Conservation (phyloP, 2,888 invertebrate genomes). For the Phortica okadai region DNA sequence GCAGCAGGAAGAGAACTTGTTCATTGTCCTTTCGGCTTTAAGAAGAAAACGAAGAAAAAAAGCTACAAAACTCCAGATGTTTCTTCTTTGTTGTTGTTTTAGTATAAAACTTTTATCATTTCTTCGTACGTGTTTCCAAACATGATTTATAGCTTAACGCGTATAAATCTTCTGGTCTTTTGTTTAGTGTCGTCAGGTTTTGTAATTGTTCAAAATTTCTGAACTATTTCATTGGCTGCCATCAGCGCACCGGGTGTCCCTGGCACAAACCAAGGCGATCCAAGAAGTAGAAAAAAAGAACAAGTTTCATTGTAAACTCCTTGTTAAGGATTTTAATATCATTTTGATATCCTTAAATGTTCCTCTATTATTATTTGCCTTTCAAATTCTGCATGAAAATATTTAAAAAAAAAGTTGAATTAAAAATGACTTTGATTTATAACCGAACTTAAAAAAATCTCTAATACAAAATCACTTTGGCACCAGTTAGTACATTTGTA, state of each 20-base stretch:
- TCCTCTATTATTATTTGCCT: no score
- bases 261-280: neutral
- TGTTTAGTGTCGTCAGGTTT: neutral
- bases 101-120: slow-evolving; percentile 16
- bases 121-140: slow-evolving; percentile 62
- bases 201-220: neutral
- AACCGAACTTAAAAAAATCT: no score
- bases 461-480: no score
- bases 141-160: slow-evolving; percentile 66
- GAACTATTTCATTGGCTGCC: neutral
- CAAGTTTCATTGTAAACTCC: no score
- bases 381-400: no score
- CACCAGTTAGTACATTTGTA: no score
- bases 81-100: slow-evolving; percentile 19
- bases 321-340: no score
- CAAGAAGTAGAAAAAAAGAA: neutral
- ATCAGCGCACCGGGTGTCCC: neutral
- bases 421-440: no score
- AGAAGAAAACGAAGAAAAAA: neutral
- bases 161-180: slow-evolving; percentile 1
- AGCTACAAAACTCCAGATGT: slow-evolving; percentile 16
- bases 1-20: slow-evolving; percentile 33
- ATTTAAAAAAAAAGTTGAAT: no score
- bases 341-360: no score
- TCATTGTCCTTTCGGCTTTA: slow-evolving; percentile 6